Percentiles rank a stretch among this genome's conserved stretches.
phyloP scores from a whole-genome alignment of 1,140 invertebrate genomes.

The Drosophila sulfurigaster region DNA sequence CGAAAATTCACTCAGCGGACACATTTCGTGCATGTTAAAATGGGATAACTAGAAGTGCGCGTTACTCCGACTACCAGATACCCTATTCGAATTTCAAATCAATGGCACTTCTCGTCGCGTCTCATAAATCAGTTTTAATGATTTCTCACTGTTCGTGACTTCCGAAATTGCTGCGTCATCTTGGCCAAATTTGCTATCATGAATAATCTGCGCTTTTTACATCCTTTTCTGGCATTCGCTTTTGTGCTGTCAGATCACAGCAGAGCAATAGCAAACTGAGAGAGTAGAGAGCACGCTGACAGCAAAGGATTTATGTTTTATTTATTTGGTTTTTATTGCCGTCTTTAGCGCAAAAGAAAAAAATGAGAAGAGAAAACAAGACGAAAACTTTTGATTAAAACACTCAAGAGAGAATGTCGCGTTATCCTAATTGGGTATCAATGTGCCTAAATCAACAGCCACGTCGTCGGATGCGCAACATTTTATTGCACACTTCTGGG shows the following conservation, averaged over 20 bases:
- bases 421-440: conserved; percentile 83
- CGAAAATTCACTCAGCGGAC: conserved; percentile 75
- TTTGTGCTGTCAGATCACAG: conserved; percentile 24
- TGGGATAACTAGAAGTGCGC: conserved; percentile 6
- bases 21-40: conserved; percentile 70
- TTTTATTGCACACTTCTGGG: conserved; percentile 76
- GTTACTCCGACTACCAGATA: conserved; percentile 19
- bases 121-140: conserved; percentile 43
- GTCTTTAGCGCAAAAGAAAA: conserved; percentile 36
- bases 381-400: conserved; percentile 77
- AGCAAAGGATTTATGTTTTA: conserved; percentile 76
- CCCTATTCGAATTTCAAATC: conserved; percentile 16
- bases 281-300: conserved; percentile 37
- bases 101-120: background rate
- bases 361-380: background rate
- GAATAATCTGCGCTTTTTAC: conserved; percentile 55
- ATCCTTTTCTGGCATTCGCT: conserved; percentile 38
- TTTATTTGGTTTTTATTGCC: conserved; percentile 77
- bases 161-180: conserved; percentile 23
- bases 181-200: background rate
- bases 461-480: conserved; percentile 69
- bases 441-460: conserved; percentile 76
- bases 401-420: conserved; percentile 68
- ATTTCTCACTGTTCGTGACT: conserved; percentile 13
- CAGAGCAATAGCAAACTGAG: too few relatives aligned